Conservation (phyloP, 64 coral and sea anemone genomes). For the Platygyra sinensis region DNA sequence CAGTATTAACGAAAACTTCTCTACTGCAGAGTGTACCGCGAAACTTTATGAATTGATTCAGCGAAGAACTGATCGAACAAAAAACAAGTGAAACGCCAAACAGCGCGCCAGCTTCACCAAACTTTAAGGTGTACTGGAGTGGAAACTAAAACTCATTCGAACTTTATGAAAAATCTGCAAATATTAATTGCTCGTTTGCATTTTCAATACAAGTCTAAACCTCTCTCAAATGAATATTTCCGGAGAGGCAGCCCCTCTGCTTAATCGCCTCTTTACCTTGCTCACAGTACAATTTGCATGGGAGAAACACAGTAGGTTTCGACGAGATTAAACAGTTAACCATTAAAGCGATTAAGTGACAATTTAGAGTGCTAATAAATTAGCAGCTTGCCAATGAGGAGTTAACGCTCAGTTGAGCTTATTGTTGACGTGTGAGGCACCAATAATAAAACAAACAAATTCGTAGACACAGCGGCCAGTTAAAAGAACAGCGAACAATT, state of each 20-base stretch:
- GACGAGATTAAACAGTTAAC: neutral
- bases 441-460: constrained; percentile 22
- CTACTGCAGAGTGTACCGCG: neutral
- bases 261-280: constrained; percentile 7
- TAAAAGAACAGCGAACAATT: neutral
- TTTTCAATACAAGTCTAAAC: neutral
- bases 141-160: neutral
- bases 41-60: neutral
- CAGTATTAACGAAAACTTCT: neutral
- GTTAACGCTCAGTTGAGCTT: neutral
- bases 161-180: neutral
- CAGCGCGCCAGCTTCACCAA: neutral
- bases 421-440: neutral
- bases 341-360: neutral
- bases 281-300: neutral
- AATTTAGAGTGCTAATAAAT: neutral
- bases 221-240: constrained; percentile 6
- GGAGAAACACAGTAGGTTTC: neutral
- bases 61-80: neutral
- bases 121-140: neutral
- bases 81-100: neutral
- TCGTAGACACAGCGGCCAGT: constrained; percentile 18
- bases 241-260: neutral
- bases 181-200: constrained; percentile 19
- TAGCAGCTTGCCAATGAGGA: neutral